Evolutionary conservation across 53 echinoderm and acorn worm genomes (phyloP).

Genomic region (Mesocentrotus franciscanus): DNA sequence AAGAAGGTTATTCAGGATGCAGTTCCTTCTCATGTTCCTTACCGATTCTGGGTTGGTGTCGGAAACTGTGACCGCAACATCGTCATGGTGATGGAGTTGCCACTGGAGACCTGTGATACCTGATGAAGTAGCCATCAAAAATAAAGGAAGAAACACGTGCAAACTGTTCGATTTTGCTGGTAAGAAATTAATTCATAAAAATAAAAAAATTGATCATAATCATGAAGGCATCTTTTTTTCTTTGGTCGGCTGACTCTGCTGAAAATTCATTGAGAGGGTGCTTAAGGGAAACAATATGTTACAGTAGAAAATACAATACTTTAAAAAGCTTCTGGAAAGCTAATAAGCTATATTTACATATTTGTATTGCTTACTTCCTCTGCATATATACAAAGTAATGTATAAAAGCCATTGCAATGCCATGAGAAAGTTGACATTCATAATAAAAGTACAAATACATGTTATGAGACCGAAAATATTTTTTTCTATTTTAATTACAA

Average conservation of each 20-base stretch:
- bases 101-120: slow-evolving; percentile 49
- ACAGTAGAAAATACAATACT: not conserved
- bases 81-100: not conserved
- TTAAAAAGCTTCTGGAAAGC: no score
- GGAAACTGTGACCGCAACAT: not conserved
- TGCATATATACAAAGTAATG: no score
- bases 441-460: no score
- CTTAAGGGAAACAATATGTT: not conserved
- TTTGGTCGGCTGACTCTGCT: no score
- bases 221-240: not conserved
- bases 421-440: no score
- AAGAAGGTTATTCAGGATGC: slow-evolving; percentile 1
- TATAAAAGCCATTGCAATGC: no score
- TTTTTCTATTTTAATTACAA: no score
- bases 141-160: not conserved
- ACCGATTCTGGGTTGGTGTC: slow-evolving; percentile 19
- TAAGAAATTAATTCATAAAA: not conserved
- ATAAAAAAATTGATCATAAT: not conserved
- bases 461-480: no score
- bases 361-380: no score
- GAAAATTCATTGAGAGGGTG: not conserved
- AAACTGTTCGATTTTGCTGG: not conserved
- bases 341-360: no score
- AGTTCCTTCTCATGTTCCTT: slow-evolving; percentile 43
- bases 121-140: not conserved